These are phyloP conservation scores for Amiota mariae DNA, from an alignment of 2,888 invertebrate species.

Conservation along the genomic window DNA sequence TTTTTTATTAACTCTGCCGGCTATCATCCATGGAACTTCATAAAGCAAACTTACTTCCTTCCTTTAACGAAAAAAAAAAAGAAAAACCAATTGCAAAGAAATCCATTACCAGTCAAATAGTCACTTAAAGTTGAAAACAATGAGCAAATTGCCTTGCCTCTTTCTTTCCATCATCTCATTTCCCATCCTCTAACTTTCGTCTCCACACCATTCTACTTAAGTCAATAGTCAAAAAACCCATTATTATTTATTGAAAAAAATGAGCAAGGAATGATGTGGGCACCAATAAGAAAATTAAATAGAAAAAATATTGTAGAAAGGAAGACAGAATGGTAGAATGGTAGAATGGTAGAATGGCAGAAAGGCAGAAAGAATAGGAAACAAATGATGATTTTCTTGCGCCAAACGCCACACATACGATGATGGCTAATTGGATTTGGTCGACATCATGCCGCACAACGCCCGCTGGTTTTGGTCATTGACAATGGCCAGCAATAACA, in stretches of 20 bases:
- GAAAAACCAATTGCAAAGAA: not conserved
- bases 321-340: too few relatives aligned
- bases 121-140: not conserved
- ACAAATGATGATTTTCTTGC: constrained; percentile 50
- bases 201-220: too few relatives aligned
- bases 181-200: too few relatives aligned
- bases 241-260: constrained; percentile 39
- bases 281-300: constrained; percentile 33
- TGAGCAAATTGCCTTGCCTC: not conserved
- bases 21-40: too few relatives aligned
- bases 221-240: constrained; percentile 20
- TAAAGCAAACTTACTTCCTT: constrained; percentile 32
- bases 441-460: not conserved
- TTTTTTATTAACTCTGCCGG: too few relatives aligned
- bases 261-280: constrained; percentile 19
- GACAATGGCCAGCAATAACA: not conserved
- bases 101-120: constrained; percentile 3
- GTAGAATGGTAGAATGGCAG: too few relatives aligned
- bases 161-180: not conserved
- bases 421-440: constrained; percentile 51
- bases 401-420: constrained; percentile 50
- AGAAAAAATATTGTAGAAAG: not conserved
- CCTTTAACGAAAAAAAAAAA: constrained; percentile 8
- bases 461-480: not conserved
- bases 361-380: constrained; percentile 4